Evolutionary conservation across 2,797 vertebrate species (phyloP).

Genomic region (Crax fasciolata): DNA sequence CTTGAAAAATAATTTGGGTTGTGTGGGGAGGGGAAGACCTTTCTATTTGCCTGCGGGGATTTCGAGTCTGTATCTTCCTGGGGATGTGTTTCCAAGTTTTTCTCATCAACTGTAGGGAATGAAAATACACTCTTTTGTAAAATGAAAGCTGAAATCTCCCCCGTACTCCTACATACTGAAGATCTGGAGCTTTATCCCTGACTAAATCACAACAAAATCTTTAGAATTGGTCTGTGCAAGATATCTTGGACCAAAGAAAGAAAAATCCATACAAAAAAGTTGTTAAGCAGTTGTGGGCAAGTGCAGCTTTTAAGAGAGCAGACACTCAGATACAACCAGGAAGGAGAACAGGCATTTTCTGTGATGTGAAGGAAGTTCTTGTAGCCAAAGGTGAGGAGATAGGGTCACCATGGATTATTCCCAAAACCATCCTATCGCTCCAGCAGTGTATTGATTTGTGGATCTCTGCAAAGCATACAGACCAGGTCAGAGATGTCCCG

Average conservation of each 20-base stretch:
- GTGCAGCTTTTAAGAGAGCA: conserved; percentile 28
- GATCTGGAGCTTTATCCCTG: conserved; percentile 49
- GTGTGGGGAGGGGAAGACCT: background rate
- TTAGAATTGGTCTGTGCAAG: background rate
- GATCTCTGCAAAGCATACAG: conserved; percentile 32
- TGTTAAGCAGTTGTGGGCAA: conserved; percentile 36
- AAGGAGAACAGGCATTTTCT: conserved; percentile 46
- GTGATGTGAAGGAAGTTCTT: conserved; percentile 1
- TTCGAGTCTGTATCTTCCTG: conserved; percentile 3
- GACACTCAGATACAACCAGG: background rate
- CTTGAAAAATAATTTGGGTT: conserved; percentile 48
- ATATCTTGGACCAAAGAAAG: conserved; percentile 10
- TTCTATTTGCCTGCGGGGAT: conserved; percentile 8
- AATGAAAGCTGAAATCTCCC: conserved; percentile 34
- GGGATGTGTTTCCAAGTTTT: conserved; percentile 41
- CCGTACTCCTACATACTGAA: background rate
- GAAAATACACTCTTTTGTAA: conserved; percentile 40
- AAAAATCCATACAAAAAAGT: conserved; percentile 43
- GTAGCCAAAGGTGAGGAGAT: conserved; percentile 22
- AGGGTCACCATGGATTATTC: conserved; percentile 26
- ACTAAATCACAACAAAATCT: conserved; percentile 27
- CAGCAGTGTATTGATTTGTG: conserved; percentile 13
- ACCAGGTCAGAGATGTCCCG: conserved; percentile 29
- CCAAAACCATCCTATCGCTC: background rate
- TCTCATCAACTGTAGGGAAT: conserved; percentile 1